Conservation (phyloP, 2,797 vertebrate genomes). For the Cossypha polioptera region DNA sequence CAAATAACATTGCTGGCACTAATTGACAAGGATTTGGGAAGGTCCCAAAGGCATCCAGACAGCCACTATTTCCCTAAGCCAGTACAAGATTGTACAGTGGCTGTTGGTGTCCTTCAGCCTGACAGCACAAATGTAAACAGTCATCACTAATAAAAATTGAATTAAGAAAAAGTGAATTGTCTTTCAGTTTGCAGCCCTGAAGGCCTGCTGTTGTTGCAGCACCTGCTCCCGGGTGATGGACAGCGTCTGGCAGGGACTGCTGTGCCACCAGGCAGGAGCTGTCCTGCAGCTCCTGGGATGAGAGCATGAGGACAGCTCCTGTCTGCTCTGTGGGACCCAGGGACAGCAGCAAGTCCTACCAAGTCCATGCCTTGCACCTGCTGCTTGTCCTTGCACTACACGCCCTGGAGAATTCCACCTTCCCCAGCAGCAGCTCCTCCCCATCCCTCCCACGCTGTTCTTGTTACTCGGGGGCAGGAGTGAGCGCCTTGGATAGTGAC, state of each 20-base stretch:
- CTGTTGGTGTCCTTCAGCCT: background rate
- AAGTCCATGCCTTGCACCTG: background rate
- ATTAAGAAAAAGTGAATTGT: background rate
- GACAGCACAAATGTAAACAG: background rate
- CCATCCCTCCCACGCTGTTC: fast-evolving
- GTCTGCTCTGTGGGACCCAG: background rate
- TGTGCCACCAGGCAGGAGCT: background rate
- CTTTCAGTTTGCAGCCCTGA: background rate
- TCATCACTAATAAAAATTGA: background rate
- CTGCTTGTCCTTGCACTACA: background rate
- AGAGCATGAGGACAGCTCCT: background rate
- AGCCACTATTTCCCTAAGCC: background rate
- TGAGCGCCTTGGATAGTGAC: fast-evolving
- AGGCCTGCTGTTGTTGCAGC: background rate
- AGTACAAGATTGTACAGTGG: background rate
- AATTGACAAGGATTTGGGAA: constrained; percentile 19
- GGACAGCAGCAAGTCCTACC: background rate
- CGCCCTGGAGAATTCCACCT: background rate
- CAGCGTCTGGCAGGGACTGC: background rate
- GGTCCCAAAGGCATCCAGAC: background rate
- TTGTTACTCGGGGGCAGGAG: fast-evolving
- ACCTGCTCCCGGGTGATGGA: background rate
- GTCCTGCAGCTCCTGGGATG: background rate
- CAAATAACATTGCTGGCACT: background rate
- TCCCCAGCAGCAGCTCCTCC: background rate